Evolutionary conservation across 2,888 invertebrate species (phyloP).

Genomic region (Actias luna): DNA sequence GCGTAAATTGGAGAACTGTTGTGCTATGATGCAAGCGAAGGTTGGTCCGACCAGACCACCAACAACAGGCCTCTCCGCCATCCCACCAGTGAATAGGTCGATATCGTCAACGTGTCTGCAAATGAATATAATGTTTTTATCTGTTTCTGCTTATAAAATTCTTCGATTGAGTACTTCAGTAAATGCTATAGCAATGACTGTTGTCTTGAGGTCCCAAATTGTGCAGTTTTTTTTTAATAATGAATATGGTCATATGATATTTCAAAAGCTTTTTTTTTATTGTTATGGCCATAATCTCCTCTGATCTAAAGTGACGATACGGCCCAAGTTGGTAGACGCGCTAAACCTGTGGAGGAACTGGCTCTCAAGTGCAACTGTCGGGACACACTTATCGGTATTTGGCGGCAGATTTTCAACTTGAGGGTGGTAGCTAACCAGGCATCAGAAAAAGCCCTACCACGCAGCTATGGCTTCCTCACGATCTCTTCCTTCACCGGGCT

Average conservation of each 20-base stretch:
- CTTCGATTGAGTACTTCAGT: background rate
- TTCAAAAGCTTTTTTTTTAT: too few species aligned
- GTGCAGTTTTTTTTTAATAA: background rate
- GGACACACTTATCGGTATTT: too few species aligned
- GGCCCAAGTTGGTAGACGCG: too few species aligned
- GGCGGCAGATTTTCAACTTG: too few species aligned
- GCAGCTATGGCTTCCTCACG: too few species aligned
- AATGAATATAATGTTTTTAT: conserved; percentile 18
- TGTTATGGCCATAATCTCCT: too few species aligned
- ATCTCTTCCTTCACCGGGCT: too few species aligned
- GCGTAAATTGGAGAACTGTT: conserved; percentile 90
- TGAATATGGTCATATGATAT: background rate
- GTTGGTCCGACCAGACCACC: conserved; percentile 93
- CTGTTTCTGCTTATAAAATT: background rate
- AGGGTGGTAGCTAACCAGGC: too few species aligned
- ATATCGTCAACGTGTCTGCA: conserved; percentile 88
- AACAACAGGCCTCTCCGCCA: conserved; percentile 90
- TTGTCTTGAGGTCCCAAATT: background rate
- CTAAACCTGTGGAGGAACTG: too few species aligned
- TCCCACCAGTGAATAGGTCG: conserved; percentile 91
- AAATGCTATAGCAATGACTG: background rate
- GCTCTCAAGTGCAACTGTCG: too few species aligned
- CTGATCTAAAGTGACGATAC: too few species aligned
- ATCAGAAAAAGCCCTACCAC: too few species aligned
- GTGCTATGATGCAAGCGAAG: conserved; percentile 93